Conservation (phyloP, 2,797 vertebrate species). For the Lepus townsendii region DNA sequence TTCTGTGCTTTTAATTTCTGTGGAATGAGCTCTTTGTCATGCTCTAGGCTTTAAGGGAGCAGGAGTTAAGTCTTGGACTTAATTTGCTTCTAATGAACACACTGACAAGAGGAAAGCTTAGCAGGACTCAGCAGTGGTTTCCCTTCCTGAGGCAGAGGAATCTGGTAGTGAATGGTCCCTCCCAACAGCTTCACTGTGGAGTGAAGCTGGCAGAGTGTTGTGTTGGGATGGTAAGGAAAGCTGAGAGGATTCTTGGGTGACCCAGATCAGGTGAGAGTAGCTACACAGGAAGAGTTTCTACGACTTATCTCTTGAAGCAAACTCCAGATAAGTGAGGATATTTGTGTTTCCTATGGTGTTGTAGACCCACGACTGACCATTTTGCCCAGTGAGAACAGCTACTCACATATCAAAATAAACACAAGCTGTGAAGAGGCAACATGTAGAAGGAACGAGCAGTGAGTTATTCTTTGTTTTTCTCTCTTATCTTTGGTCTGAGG, state of each 20-base stretch:
- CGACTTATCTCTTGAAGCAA: not conserved
- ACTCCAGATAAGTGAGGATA: not conserved
- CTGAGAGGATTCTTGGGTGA: not conserved
- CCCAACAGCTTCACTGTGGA: not conserved
- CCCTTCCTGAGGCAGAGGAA: constrained; percentile 27
- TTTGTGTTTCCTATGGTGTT: not conserved
- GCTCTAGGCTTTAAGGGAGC: constrained; percentile 73
- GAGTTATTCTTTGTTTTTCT: not conserved
- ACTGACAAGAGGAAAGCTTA: constrained; percentile 39
- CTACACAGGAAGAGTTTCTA: not conserved
- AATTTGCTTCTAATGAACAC: constrained; percentile 74
- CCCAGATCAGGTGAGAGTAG: not conserved
- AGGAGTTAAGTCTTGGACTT: constrained; percentile 70
- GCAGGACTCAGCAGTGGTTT: not conserved
- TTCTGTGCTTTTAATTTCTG: constrained; percentile 78
- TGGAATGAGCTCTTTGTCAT: constrained; percentile 74
- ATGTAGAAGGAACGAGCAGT: not conserved
- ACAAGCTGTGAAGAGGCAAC: not conserved
- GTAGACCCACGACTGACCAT: not conserved
- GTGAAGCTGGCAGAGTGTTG: not conserved
- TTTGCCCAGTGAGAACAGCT: not conserved
- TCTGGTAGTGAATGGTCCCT: not conserved
- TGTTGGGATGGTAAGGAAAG: not conserved
- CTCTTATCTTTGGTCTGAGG: not conserved
- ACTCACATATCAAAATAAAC: not conserved